Conservation (phyloP, 1,140 invertebrate genomes). For the Ceratoteleas bidentatus region DNA sequence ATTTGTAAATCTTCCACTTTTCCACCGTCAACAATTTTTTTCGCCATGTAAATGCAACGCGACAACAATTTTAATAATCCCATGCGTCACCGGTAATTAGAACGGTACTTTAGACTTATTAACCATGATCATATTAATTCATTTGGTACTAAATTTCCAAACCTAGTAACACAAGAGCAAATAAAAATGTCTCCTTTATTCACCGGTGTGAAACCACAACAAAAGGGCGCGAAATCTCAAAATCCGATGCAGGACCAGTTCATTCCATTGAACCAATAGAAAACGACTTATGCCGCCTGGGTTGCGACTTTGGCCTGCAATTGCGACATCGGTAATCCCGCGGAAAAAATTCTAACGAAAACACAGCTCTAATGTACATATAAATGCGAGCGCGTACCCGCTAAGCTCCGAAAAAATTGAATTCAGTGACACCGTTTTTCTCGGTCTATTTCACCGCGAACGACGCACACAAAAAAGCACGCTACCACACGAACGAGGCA, state of each 20-base stretch:
- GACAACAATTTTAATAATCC: too few species aligned
- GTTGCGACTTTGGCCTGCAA: constrained; percentile 3
- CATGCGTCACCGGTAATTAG: too few species aligned
- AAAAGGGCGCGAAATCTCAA: constrained; percentile 6
- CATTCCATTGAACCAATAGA: constrained; percentile 15
- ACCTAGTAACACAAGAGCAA: too few species aligned
- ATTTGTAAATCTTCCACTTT: too few species aligned
- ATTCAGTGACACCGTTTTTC: constrained; percentile 41
- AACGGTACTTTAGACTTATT: too few species aligned
- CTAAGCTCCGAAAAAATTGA: constrained; percentile 36
- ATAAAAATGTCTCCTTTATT: not conserved
- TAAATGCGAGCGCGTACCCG: constrained; percentile 30
- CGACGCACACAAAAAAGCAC: constrained; percentile 2
- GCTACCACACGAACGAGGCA: constrained; percentile 5
- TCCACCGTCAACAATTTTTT: too few species aligned
- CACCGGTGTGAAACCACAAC: not conserved
- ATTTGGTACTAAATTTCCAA: too few species aligned
- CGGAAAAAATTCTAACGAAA: constrained; percentile 37
- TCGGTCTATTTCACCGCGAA: constrained; percentile 21
- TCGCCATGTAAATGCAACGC: too few species aligned
- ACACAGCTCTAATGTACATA: constrained; percentile 39
- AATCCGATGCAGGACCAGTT: constrained; percentile 4
- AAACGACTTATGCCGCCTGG: constrained; percentile 22
- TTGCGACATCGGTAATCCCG: constrained; percentile 18
- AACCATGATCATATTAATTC: too few species aligned